Evolutionary conservation across 30 jellyfish, hydroid and myxozoan genomes (phyloP), one percentile per base, ranked within the genome.

Genomic region (Catostylus mosaicus): DNA sequence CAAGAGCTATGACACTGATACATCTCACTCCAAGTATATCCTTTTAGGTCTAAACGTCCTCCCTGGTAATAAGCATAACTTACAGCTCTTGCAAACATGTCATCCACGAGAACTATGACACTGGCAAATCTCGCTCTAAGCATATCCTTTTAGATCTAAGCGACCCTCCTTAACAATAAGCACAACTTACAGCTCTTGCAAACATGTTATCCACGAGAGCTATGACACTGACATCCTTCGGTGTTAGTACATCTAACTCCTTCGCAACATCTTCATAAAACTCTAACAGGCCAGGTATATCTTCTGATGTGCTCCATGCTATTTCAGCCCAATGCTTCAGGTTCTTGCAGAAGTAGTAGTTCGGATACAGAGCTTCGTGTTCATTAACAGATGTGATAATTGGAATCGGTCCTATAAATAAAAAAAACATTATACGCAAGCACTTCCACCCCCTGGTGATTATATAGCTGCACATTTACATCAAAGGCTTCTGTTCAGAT

Each of bases 281-380:
- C 48, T 83, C 80, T 23, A 31, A 45, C 32, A 81, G 43, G 2
- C 95, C 97, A 32, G 95, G 96, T 0, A 90, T 71, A 6, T 51
- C 81, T 56, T 61, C 87, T 18, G 68, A 31, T 38, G 90, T 63
- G 26, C 76, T 30, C 91, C 87, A 68, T 20, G 85, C 90, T 45
- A 75, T 71, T 6, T 76, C 82, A 16, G 94, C 87, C 97, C 97
- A 90, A 30, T 76, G 81, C 61, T 82, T 74, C 20, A 90, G 85
- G 48, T 61, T 82, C 50, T 81, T 84, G 84, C 97, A 90, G 65
- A 59, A 65, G 20, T 74, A 72, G 34, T 73, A 90, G 43, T 90
- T 90, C 0, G 97, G 97, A 50, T 82, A 90, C 59, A 90, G 46
- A 9, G 80, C 71, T 63, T 90, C 97, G 33, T 82, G 87, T 37